Percentiles rank a stretch among this genome's conserved stretches.
Evolutionary conservation across 2,888 invertebrate genomes (phyloP).

Genomic region (Pediacus dermestoides): DNA sequence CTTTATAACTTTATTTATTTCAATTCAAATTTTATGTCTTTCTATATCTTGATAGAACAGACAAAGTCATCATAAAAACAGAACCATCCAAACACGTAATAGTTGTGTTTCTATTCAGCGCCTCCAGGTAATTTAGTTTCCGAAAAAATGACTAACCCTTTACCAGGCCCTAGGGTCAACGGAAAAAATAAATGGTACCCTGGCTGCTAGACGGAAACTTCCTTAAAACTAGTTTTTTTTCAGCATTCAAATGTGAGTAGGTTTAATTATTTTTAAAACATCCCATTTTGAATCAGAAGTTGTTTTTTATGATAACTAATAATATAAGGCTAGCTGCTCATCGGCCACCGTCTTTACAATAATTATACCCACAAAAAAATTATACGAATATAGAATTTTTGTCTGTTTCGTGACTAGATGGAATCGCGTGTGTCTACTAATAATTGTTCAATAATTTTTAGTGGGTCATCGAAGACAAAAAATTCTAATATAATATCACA

Average conservation of each 20-base stretch:
- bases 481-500: slow-evolving; percentile 28
- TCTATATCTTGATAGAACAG: too few species aligned
- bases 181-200: too few species aligned
- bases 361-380: slow-evolving; percentile 32
- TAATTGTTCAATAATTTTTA: slow-evolving; percentile 44
- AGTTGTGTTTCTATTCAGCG: too few species aligned
- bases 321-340: slow-evolving; percentile 28
- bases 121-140: too few species aligned
- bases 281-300: slow-evolving; percentile 14
- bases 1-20: slow-evolving; percentile 26
- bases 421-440: slow-evolving; percentile 41
- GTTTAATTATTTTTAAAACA: too few species aligned
- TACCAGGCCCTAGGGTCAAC: too few species aligned
- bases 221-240: too few species aligned
- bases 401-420: slow-evolving; percentile 40
- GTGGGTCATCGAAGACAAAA: slow-evolving; percentile 43
- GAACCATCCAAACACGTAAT: too few species aligned
- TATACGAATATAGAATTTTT: slow-evolving; percentile 38
- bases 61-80: too few species aligned
- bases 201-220: too few species aligned
- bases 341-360: slow-evolving; percentile 23
- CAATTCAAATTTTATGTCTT: slow-evolving; percentile 13
- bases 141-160: too few species aligned
- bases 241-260: too few species aligned
- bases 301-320: slow-evolving; percentile 19